A percentile compares a stretch with the other conserved stretches of the same genome.
These are phyloP conservation scores for Drosophila erecta DNA, from an alignment of 1,140 invertebrate species.

Conservation along the genomic window DNA sequence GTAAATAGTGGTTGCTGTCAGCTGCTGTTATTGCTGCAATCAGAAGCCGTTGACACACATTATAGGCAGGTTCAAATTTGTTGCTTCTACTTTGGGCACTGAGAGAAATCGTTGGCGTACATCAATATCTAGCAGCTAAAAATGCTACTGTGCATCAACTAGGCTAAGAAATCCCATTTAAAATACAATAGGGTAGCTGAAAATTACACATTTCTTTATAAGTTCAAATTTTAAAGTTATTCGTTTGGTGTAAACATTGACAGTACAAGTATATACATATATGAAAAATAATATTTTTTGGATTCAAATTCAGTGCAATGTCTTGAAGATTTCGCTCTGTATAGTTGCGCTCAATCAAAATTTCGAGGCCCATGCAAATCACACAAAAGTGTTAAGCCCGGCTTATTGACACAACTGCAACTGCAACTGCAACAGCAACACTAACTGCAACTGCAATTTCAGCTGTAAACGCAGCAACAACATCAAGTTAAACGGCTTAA, in stretches of 20 bases:
- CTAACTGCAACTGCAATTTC: conserved; percentile 2
- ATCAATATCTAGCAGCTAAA: not conserved
- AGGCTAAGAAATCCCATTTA: not conserved
- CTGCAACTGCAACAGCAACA: conserved; percentile 1
- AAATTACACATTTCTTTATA: too few relatives aligned
- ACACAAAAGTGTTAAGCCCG: conserved; percentile 50
- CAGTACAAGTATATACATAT: too few relatives aligned
- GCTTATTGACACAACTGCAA: conserved; percentile 29
- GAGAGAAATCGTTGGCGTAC: not conserved
- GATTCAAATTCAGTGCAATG: too few relatives aligned
- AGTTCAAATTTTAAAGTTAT: too few relatives aligned
- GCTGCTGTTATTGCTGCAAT: conserved; percentile 29
- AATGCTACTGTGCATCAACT: not conserved
- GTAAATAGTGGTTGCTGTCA: conserved; percentile 10
- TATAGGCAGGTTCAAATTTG: conserved; percentile 24
- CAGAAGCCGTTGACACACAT: conserved; percentile 46
- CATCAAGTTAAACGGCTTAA: conserved; percentile 35
- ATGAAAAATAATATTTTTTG: too few relatives aligned
- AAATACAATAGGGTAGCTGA: too few relatives aligned
- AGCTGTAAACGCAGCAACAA: conserved; percentile 5
- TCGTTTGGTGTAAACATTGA: too few relatives aligned
- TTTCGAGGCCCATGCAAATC: conserved; percentile 35
- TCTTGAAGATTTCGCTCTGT: not conserved
- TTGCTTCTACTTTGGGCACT: conserved; percentile 1
- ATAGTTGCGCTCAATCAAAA: conserved; percentile 18